These are phyloP conservation scores for Coelinius sp. DNA, from an alignment of 2,888 invertebrate species.

Conservation along the genomic window DNA sequence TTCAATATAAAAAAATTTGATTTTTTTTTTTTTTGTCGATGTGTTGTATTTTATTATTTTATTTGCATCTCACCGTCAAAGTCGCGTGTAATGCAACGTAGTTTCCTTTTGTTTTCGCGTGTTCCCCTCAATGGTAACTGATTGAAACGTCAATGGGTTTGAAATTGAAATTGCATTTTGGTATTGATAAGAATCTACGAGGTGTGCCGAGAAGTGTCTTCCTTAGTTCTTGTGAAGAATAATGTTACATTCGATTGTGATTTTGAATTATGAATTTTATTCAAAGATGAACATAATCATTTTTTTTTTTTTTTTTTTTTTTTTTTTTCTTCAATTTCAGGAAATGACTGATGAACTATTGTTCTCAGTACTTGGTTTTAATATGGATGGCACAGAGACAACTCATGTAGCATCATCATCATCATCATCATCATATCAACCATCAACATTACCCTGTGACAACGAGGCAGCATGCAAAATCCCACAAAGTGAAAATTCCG, in stretches of 20 bases:
- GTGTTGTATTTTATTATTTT: neutral
- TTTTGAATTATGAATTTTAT: neutral
- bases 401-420: too few species aligned
- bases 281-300: too few species aligned
- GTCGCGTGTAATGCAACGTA: slow-evolving; percentile 27
- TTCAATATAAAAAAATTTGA: slow-evolving; percentile 9
- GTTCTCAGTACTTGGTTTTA: slow-evolving; percentile 65
- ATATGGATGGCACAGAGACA: slow-evolving; percentile 50
- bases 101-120: slow-evolving; percentile 31
- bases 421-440: slow-evolving; percentile 51
- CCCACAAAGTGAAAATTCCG: slow-evolving; percentile 40
- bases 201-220: slow-evolving; percentile 26
- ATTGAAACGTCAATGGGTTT: slow-evolving; percentile 37
- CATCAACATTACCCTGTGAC: slow-evolving; percentile 51
- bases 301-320: too few species aligned
- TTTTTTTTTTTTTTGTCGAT: neutral
- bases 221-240: slow-evolving; percentile 1
- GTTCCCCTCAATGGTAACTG: slow-evolving; percentile 16
- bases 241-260: neutral
- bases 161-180: slow-evolving; percentile 33
- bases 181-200: slow-evolving; percentile 27
- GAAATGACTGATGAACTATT: slow-evolving; percentile 68
- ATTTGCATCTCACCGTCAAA: neutral
- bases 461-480: slow-evolving; percentile 61
- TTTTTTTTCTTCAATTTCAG: slow-evolving; percentile 34